A percentile compares a stretch with the other conserved stretches of the same genome.
These are phyloP conservation scores for Aptenodytes patagonicus DNA, from an alignment of 2,113 vertebrate species.

Conservation along the genomic window DNA sequence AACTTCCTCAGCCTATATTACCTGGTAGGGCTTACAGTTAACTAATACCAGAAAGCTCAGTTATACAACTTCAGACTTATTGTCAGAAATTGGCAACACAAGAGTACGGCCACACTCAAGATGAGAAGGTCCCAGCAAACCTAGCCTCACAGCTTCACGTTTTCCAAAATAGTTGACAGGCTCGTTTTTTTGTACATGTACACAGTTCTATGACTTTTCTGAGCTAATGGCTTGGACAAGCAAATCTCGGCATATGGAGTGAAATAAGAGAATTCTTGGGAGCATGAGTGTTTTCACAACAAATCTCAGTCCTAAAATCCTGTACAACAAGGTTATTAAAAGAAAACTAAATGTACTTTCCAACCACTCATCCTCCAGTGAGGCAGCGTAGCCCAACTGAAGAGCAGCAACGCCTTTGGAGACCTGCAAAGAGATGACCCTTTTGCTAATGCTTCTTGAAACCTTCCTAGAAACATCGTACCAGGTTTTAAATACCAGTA, in stretches of 20 bases:
- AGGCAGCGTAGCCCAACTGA: background rate
- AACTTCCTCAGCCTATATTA: background rate
- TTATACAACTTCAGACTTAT: background rate
- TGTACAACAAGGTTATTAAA: background rate
- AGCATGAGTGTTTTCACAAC: background rate
- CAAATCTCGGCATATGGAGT: background rate
- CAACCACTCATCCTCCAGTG: background rate
- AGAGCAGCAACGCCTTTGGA: background rate
- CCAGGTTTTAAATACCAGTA: background rate
- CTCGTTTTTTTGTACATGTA: rapidly evolving
- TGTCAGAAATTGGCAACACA: background rate
- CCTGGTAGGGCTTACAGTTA: background rate
- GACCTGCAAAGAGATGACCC: background rate
- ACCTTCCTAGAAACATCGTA: background rate
- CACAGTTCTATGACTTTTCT: background rate
- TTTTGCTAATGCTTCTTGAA: background rate
- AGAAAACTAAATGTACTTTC: background rate
- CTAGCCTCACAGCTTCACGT: background rate
- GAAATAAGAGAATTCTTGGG: background rate
- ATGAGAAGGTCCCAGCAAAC: background rate
- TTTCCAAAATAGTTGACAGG: background rate
- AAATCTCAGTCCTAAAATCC: background rate
- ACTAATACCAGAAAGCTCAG: background rate
- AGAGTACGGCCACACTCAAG: background rate
- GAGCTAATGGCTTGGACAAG: background rate